Evolutionary conservation across 2,797 vertebrate species (phyloP).

Genomic region (Coendou prehensilis): DNA sequence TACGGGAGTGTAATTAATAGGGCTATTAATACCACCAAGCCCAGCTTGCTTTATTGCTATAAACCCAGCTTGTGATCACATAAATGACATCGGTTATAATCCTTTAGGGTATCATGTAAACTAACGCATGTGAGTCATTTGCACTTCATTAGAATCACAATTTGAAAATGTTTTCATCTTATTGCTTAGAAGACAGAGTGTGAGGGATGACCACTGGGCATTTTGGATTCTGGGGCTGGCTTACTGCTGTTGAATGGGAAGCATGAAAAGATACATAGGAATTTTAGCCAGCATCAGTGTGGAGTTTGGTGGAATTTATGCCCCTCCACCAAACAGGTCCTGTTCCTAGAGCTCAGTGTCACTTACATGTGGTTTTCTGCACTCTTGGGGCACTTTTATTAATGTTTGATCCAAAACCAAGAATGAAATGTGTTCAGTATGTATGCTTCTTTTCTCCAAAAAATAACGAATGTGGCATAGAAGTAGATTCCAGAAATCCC

Average conservation of each 20-base stretch:
- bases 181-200: conserved; percentile 33
- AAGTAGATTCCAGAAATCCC: conserved; percentile 3
- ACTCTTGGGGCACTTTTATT: conserved; percentile 23
- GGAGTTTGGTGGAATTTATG: not conserved
- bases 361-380: not conserved
- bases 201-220: not conserved
- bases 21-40: conserved; percentile 85
- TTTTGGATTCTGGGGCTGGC: not conserved
- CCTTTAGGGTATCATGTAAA: conserved; percentile 82
- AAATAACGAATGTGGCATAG: not conserved
- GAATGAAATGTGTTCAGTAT: not conserved
- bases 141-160: conserved; percentile 64
- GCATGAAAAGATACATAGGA: not conserved
- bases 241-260: not conserved
- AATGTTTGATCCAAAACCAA: not conserved
- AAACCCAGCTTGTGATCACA: conserved; percentile 85
- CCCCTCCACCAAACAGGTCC: not conserved
- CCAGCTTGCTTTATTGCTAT: conserved; percentile 84
- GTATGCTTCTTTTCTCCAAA: conserved; percentile 28
- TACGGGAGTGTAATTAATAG: conserved; percentile 86
- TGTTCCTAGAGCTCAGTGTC: not conserved
- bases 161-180: not conserved
- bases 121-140: conserved; percentile 67
- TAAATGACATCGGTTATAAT: conserved; percentile 85
- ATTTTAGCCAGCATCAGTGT: not conserved